A percentile compares a stretch with the other conserved stretches of the same genome.
Evolutionary conservation across 2,113 vertebrate species (phyloP).

Genomic region (Mastomys natalensis): DNA sequence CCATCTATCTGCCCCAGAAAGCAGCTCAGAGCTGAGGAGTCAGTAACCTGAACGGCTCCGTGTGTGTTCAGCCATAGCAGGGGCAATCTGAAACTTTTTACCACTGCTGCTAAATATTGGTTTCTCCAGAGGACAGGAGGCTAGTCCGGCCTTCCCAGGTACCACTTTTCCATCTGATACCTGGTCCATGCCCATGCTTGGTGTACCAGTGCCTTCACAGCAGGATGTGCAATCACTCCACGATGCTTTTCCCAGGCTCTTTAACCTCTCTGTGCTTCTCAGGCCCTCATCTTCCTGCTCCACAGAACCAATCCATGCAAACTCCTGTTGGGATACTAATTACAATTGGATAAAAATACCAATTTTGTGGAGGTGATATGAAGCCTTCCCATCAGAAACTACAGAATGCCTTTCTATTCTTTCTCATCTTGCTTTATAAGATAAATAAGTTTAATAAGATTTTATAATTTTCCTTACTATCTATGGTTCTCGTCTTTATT

Average conservation of each 20-base stretch:
- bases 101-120: not conserved
- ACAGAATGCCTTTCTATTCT: not conserved
- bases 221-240: not conserved
- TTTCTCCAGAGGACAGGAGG: not conserved
- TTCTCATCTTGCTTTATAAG: not conserved
- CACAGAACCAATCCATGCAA: not conserved
- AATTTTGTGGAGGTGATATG: not conserved
- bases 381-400: not conserved
- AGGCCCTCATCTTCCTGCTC: too few species aligned
- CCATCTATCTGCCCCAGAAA: not conserved
- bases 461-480: not conserved
- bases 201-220: too few species aligned
- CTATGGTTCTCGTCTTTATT: not conserved
- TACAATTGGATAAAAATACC: not conserved
- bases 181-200: not conserved
- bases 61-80: not conserved
- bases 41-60: accelerated
- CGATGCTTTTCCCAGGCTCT: not conserved
- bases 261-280: not conserved
- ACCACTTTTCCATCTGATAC: not conserved
- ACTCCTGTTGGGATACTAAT: not conserved
- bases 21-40: not conserved
- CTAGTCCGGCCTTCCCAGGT: not conserved
- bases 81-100: not conserved
- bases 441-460: not conserved